Base-by-base conservation (phyloP, 2,888 invertebrate species). In the Drosophila lutescens region DNA sequence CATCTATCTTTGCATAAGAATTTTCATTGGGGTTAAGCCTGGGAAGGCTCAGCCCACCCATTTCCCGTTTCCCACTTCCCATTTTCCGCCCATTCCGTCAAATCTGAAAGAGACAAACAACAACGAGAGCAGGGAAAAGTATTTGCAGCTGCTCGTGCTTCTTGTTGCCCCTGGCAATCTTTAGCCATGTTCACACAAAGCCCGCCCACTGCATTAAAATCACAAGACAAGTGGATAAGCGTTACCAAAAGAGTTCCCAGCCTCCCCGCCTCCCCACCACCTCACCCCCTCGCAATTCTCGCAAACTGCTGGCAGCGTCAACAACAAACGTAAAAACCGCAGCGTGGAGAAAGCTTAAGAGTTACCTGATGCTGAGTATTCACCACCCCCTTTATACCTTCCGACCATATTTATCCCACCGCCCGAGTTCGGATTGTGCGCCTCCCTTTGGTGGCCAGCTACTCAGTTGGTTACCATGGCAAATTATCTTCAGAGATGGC, bases 181-280 rank as follows among this genome's bases (percentile, higher is more conserved):
- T 79, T 70, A 71, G 69, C 81, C 72, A 79, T 80, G 77, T 68
- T 80, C 77, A 80, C 80, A 84, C 61, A 61, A 62, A 47, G 30
- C 44, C 63, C 76, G 75, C 84, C 79, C 81, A 82, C 82, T 85
- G 70, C 86, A 86, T 86, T 83, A 88, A 88, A 85, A 85, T 85
- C 85, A 83, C 77, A 87, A 85, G 81, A 85, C 84, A 85, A 83
- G 88, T 83, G 88, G 85, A 84, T 85, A 85, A 85, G 76, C 88
- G 84, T 81, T 88, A 76, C 83, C 82, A 79, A 83, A 83, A 85
- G 86, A 75, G 60, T 36, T 34, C 62, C 46, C 43, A n/a, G 23
- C 56, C 43, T 46, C 13, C 41, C 54, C 12, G 4, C 30, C 41
- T 7, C 32, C 46, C n/a, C 15, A 40, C 8, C 9, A 9, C 15